Percentiles rank a stretch among this genome's conserved stretches.
phyloP scores from a whole-genome alignment of 1,140 invertebrate genomes.

The Lethrus apterus region DNA sequence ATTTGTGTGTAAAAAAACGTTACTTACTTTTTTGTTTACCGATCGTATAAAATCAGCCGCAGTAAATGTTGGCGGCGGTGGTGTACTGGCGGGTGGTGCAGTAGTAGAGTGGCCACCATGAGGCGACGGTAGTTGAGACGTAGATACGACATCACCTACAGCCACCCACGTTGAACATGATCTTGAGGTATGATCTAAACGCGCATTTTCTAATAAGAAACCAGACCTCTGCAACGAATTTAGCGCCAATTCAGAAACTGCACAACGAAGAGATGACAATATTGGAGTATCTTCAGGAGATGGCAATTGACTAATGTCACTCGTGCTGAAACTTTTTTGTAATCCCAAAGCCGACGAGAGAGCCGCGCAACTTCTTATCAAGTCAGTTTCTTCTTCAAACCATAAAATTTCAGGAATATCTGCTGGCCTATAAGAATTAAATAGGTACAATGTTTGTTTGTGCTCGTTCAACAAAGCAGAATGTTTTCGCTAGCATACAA shows the following conservation, averaged over 20 bases:
- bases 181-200: slow-evolving; percentile 62
- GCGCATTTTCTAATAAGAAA: slow-evolving; percentile 49
- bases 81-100: slow-evolving; percentile 42
- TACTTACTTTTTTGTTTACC: slow-evolving; percentile 76
- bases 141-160: slow-evolving; percentile 62
- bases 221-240: slow-evolving; percentile 54
- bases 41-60: slow-evolving; percentile 68
- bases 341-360: slow-evolving; percentile 70
- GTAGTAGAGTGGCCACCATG: slow-evolving; percentile 54
- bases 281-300: slow-evolving; percentile 40
- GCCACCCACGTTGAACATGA: slow-evolving; percentile 84
- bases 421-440: slow-evolving; percentile 43
- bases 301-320: slow-evolving; percentile 58
- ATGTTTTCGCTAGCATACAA: too few relatives aligned
- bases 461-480: too few relatives aligned
- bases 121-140: slow-evolving; percentile 64
- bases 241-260: slow-evolving; percentile 60
- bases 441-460: too few relatives aligned
- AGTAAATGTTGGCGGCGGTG: slow-evolving; percentile 51
- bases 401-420: slow-evolving; percentile 58
- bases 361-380: slow-evolving; percentile 69
- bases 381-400: slow-evolving; percentile 69
- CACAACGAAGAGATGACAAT: slow-evolving; percentile 42
- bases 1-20: too few relatives aligned
- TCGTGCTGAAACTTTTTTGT: slow-evolving; percentile 73